Conservation (phyloP, 37 sponge, comb jelly and placozoan species). For the Agelas oroides region DNA sequence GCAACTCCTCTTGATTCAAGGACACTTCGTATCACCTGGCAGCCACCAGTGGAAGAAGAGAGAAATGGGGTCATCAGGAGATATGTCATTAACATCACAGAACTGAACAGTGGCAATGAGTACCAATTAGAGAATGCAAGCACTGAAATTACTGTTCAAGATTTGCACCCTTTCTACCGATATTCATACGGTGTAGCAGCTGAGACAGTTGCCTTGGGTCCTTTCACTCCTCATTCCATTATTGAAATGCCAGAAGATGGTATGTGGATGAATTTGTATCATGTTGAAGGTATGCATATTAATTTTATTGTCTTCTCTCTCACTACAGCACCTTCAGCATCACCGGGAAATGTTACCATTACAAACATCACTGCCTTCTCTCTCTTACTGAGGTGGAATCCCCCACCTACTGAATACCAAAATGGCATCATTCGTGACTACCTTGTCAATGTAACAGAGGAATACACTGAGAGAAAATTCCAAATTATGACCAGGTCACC, state of each 20-base stretch:
- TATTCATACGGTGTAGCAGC: conserved; percentile 21
- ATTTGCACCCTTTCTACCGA: conserved; percentile 22
- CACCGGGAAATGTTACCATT: neutral
- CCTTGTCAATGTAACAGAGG: neutral
- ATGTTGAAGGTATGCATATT: neutral
- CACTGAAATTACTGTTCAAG: neutral
- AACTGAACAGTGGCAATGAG: neutral
- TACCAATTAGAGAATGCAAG: neutral
- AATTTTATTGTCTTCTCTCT: neutral
- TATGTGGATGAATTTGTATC: neutral
- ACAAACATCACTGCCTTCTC: neutral
- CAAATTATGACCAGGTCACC: neutral
- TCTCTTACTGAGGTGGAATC: conserved; percentile 26
- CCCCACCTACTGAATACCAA: conserved; percentile 3
- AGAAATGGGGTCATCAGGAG: conserved; percentile 19
- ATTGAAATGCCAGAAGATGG: conserved; percentile 23
- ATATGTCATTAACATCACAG: conserved; percentile 9
- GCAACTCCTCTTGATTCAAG: neutral
- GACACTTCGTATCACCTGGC: conserved; percentile 6
- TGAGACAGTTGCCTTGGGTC: conserved; percentile 9
- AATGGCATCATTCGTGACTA: conserved; percentile 44
- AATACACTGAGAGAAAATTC: too few relatives aligned
- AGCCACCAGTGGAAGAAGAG: conserved; percentile 9
- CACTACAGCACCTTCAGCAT: neutral
- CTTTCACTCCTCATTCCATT: neutral